Evolutionary conservation across 2,888 invertebrate species (phyloP).

Genomic region (Theristus sp.): DNA sequence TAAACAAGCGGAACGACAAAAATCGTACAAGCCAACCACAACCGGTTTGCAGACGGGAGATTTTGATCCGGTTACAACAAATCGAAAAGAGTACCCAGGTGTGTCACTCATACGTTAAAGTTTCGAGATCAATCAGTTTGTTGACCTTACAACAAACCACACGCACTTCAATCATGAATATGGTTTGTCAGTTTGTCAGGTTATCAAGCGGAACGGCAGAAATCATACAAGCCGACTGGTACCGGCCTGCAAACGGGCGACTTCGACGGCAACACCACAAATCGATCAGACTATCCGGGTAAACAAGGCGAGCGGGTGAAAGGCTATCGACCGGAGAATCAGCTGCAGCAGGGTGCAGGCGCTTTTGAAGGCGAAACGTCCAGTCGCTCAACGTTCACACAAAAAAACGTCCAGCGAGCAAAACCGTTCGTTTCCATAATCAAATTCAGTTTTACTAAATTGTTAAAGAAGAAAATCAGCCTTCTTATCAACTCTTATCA

Average conservation of each 20-base stretch:
- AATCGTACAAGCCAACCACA: neutral
- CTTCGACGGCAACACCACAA: conserved; percentile 1
- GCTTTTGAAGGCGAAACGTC: no score
- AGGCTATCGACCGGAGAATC: neutral
- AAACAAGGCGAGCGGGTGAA: neutral
- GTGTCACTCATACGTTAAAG: neutral
- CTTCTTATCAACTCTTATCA: no score
- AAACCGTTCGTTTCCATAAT: no score
- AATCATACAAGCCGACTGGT: neutral
- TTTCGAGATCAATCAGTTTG: no score
- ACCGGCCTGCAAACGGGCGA: neutral
- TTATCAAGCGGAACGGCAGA: neutral
- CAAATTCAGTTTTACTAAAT: no score
- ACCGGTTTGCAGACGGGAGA: neutral
- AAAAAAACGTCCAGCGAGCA: no score
- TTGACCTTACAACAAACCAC: neutral
- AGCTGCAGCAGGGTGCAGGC: no score
- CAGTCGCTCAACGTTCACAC: no score
- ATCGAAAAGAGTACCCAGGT: neutral
- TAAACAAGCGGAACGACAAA: no score
- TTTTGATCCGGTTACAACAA: neutral
- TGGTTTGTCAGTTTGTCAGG: neutral
- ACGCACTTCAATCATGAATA: neutral
- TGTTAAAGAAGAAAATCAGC: no score
- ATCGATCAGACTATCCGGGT: neutral